Conservation (phyloP, 2,797 vertebrate genomes). For the Enteromius viviparus region DNA sequence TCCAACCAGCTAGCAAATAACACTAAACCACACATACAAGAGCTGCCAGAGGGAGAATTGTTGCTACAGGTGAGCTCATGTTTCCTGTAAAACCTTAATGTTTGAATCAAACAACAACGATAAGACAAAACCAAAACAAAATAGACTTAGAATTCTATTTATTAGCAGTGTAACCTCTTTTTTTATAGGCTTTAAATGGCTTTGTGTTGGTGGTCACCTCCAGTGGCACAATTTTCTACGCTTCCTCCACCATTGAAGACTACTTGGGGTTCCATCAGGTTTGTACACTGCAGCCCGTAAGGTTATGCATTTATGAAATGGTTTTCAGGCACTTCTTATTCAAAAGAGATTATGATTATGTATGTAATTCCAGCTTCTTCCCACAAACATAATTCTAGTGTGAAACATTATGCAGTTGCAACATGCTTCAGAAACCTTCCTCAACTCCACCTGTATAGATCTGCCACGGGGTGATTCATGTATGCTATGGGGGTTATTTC, state of each 20-base stretch:
- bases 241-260: constrained; percentile 75
- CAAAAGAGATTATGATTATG: constrained; percentile 23
- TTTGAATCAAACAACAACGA: not conserved
- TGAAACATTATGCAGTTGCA: not conserved
- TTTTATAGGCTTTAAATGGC: constrained; percentile 51
- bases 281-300: constrained; percentile 15
- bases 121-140: not conserved
- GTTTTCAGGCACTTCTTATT: not conserved
- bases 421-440: not conserved
- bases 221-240: constrained; percentile 82
- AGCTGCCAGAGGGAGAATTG: constrained; percentile 80
- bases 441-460: not conserved
- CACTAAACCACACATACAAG: constrained; percentile 62
- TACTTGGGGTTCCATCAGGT: constrained; percentile 73
- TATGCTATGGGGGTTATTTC: not conserved
- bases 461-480: not conserved
- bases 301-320: not conserved
- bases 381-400: constrained; percentile 57
- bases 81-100: not conserved
- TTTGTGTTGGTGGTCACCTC: constrained; percentile 75
- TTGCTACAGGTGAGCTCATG: constrained; percentile 65
- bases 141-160: not conserved
- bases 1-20: constrained; percentile 68
- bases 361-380: constrained; percentile 62
- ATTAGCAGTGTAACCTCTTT: not conserved